Evolutionary conservation across 2,113 vertebrate genomes (phyloP), one percentile per base, ranked within the genome.

Genomic region (Sebastes fasciatus): DNA sequence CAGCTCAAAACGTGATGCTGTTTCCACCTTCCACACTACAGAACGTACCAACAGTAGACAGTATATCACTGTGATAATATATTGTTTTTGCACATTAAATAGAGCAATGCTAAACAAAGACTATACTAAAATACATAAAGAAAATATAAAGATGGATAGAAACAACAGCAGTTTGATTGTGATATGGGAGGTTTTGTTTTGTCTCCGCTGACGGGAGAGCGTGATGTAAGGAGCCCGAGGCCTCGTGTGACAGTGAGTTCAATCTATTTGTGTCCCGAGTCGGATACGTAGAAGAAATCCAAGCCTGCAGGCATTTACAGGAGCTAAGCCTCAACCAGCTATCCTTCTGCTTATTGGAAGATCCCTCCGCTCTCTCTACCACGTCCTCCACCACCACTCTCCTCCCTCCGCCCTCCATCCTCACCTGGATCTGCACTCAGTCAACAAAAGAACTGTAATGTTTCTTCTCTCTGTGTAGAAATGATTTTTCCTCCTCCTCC

Each of bases 281-380:
- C 14, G 5, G 49, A 80, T 19, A 58, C 40, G 7, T 9, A 73
- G 43, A 57, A 49, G 54, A 78, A 83, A 82, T 85, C 81, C 76
- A 69, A 34, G 74, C 86, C 86, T 77, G 70, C 58, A 74, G 85
- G 87, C 85, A n/a, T 84, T 80, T 43, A 1, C 82, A 21, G 64
- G 64, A 74, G 52, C 75, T 19, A 49, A 49, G 45, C 76, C 63
- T 49, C 82, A 3, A 54, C 62, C 62, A 26, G 43, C 10, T 52
- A 80, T 51, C 79, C 74, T 19, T 1, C 76, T 1, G 23, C 79
- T 83, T 65, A 79, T 10, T 26, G 49, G 54, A 60, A 43, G 49
- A 83, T 76, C 66, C 16, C 17, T 23, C 1, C 5, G 43, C 48
- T 79, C 49, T 14, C n/a, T 46, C 21, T 10, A 63, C 40, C 64